phyloP scores from a whole-genome alignment of 2,888 invertebrate genomes.

The Bruchidius siliquastri region DNA sequence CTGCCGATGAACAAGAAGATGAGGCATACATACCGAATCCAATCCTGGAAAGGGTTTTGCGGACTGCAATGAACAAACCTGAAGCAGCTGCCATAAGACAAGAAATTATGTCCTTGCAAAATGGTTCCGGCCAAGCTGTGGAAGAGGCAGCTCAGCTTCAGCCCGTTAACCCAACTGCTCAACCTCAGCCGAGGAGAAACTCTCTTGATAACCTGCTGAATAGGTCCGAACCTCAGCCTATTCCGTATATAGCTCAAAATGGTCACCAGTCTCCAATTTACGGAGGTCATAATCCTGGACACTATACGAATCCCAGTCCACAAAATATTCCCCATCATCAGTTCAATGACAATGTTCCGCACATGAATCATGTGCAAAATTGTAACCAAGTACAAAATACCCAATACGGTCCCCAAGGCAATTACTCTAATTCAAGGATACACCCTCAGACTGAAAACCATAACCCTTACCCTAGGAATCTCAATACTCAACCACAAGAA shows the following conservation, averaged over 20 bases:
- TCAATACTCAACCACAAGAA: background rate
- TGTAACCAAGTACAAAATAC: constrained; percentile 14
- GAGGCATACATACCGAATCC: constrained; percentile 89
- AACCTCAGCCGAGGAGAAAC: constrained; percentile 26
- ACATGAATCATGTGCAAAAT: background rate
- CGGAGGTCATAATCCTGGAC: constrained; percentile 19
- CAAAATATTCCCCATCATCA: background rate
- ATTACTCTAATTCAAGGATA: background rate
- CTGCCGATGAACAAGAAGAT: constrained; percentile 87
- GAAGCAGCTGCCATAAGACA: constrained; percentile 55
- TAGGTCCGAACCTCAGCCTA: constrained; percentile 1
- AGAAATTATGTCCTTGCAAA: constrained; percentile 49
- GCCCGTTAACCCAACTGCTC: constrained; percentile 24
- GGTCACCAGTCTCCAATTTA: constrained; percentile 37
- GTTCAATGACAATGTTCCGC: background rate
- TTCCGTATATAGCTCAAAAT: constrained; percentile 1
- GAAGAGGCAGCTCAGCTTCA: constrained; percentile 10
- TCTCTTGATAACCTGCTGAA: constrained; percentile 33
- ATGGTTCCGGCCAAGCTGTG: background rate
- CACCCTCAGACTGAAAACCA: constrained; percentile 14
- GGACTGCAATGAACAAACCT: constrained; percentile 75
- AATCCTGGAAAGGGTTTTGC: constrained; percentile 77
- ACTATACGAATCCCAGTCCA: constrained; percentile 34
- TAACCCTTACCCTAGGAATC: constrained; percentile 5
- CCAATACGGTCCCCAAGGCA: background rate